A percentile compares a stretch with the other conserved stretches of the same genome.
Conservation (phyloP, 2,888 invertebrate species). For the Chymomyza fuscimana region DNA sequence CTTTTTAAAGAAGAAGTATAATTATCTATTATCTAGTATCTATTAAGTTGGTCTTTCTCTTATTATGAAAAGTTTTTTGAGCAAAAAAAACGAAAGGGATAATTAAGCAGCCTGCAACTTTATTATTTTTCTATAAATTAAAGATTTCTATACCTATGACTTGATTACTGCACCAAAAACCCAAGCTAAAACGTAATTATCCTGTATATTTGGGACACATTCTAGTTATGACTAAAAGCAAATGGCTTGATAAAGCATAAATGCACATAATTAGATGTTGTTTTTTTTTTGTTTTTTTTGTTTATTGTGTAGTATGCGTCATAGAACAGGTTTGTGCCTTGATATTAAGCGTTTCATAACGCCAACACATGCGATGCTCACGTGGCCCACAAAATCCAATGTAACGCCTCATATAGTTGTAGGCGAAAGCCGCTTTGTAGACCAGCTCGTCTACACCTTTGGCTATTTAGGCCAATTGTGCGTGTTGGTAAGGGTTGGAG, state of each 20-base stretch:
- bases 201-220: not conserved
- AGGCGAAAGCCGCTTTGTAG: not conserved
- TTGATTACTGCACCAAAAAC: not conserved
- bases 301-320: not conserved
- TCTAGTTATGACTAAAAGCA: not conserved
- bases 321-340: not conserved
- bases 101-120: not conserved
- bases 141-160: not conserved
- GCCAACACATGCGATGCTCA: slow-evolving; percentile 4
- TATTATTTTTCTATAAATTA: not conserved
- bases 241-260: not conserved
- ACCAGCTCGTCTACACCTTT: not conserved
- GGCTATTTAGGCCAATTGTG: slow-evolving; percentile 1
- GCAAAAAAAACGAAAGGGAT: no score
- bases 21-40: no score
- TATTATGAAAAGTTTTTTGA: no score
- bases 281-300: not conserved
- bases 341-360: slow-evolving; percentile 1
- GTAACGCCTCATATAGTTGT: not conserved
- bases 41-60: no score
- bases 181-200: not conserved
- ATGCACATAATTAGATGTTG: not conserved
- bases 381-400: not conserved
- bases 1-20: no score
- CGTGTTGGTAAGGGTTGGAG: not conserved